Evolutionary conservation across 1,140 invertebrate species (phyloP).

Genomic region (Euborellia annulipes): DNA sequence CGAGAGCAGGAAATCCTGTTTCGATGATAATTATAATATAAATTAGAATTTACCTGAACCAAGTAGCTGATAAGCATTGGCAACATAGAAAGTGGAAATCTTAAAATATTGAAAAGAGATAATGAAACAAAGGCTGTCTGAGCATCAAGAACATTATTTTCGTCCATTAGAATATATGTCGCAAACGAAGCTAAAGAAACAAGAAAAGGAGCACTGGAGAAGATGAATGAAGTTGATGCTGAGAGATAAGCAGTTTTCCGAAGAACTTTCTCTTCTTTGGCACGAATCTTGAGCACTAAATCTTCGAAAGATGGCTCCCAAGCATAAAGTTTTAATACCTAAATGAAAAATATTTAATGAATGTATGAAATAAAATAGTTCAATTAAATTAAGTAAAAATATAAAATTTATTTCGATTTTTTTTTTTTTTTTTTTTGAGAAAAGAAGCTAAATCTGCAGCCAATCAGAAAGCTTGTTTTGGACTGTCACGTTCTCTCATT

Average conservation of each 20-base stretch:
- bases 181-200: conserved; percentile 26
- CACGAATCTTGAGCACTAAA: conserved; percentile 23
- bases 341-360: neutral
- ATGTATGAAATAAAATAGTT: neutral
- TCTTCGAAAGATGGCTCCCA: conserved; percentile 29
- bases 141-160: conserved; percentile 33
- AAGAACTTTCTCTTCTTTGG: conserved; percentile 25
- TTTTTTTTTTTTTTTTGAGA: no score
- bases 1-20: no score
- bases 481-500: no score
- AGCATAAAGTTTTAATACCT: conserved; percentile 30
- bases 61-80: conserved; percentile 32
- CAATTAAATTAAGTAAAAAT: no score
- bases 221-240: conserved; percentile 34
- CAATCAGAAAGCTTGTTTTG: no score
- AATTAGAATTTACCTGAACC: conserved; percentile 18
- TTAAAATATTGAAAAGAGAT: conserved; percentile 40
- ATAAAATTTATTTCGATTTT: no score
- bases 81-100: conserved; percentile 25
- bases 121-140: conserved; percentile 45
- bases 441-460: no score
- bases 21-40: no score
- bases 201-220: conserved; percentile 41
- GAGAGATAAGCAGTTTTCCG: conserved; percentile 27
- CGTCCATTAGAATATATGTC: conserved; percentile 30